Conservation (phyloP, 2,797 vertebrate genomes). For the Takifugu ocellatus region DNA sequence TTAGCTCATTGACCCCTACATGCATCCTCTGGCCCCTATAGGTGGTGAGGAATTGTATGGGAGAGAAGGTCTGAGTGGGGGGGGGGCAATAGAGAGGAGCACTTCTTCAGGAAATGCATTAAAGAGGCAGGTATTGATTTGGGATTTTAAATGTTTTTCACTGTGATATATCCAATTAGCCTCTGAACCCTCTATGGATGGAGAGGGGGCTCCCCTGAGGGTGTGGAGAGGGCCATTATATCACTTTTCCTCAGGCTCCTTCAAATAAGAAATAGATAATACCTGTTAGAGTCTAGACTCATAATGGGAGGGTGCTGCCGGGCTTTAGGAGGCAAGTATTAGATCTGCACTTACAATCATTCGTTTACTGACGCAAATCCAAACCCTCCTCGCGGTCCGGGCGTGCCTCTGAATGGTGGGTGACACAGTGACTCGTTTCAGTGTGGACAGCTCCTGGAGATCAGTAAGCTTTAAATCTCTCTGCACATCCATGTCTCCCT, state of each 20-base stretch:
- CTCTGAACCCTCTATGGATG: slow-evolving; percentile 76
- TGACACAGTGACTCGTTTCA: slow-evolving; percentile 46
- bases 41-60: slow-evolving; percentile 60
- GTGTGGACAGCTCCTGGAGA: slow-evolving; percentile 65
- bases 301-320: slow-evolving; percentile 19
- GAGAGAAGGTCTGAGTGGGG: slow-evolving; percentile 43
- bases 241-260: slow-evolving; percentile 47
- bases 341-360: slow-evolving; percentile 11
- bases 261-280: slow-evolving; percentile 58
- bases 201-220: slow-evolving; percentile 60
- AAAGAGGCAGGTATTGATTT: slow-evolving; percentile 80
- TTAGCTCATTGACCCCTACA: slow-evolving; percentile 62
- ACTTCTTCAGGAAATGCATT: slow-evolving; percentile 78
- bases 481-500: slow-evolving; percentile 58
- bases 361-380: slow-evolving; percentile 4
- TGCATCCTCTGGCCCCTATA: slow-evolving; percentile 57
- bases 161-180: slow-evolving; percentile 81
- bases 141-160: slow-evolving; percentile 80
- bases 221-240: slow-evolving; percentile 40
- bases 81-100: slow-evolving; percentile 61
- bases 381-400: neutral
- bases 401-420: slow-evolving; percentile 17
- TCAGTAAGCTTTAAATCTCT: slow-evolving; percentile 66
- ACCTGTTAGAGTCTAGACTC: slow-evolving; percentile 57
- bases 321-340: slow-evolving; percentile 17